Evolutionary conservation across 2,888 invertebrate species (phyloP), one percentile per base, ranked within the genome.

Genomic region (Cephus spinipes): DNA sequence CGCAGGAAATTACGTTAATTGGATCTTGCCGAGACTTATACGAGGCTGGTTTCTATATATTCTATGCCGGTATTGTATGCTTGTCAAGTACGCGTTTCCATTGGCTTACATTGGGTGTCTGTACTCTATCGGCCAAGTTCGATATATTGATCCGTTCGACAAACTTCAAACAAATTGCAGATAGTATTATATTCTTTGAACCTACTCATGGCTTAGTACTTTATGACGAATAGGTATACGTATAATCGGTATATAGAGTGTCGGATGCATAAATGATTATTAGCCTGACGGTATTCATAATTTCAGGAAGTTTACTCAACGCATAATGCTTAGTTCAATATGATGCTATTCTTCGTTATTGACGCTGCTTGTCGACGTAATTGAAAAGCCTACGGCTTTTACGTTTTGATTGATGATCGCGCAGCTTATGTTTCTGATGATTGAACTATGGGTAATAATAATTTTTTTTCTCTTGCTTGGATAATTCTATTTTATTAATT

Each of bases 1-100:
- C 83, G 85, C 77, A 79, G 77, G 84, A 84, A 86, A 87, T 87
- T 87, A 87, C 86, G 87, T 87, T 87, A 87, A 87, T 87, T 87
- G 87, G 87, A 87, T 86, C 82, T 85, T 85, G 86, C 84, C 85
- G 85, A 87, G 85, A 81, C 83, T 80, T 77, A 76, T 76, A 82
- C 84, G 85, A 86, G 84, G 85, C 85, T 86, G 84, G 84, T 87
- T 86, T 86, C 85, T 86, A 82, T 85, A 82, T 85, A 84, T 79
- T 73, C 77, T 73, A 80, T 55, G 73, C 78, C 81, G 80, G 79
- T 81, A 36, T 83, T 80, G 83, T 80, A 83, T 77, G 78, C 80
- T 77, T 55, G 80, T 77, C 55, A 77, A 75, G 77, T 73, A 79
- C 77, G 76, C 12, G 32, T 79, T 83, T 78, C 81, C 83, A 83